These are phyloP conservation scores for Clunio marinus DNA, from an alignment of 2,888 invertebrate genomes.

Conservation along the genomic window DNA sequence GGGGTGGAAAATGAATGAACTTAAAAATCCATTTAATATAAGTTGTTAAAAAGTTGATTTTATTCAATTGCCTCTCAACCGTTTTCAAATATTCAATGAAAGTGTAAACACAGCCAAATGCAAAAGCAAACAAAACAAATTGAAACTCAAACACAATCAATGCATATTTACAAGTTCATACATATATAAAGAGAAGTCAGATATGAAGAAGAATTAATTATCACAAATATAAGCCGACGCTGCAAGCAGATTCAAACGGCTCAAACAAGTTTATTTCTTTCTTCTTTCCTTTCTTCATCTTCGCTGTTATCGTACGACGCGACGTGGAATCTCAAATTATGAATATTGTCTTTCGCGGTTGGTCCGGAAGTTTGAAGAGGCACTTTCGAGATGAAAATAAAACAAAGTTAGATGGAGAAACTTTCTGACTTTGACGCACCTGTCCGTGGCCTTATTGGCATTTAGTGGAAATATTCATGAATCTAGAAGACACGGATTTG, in stretches of 20 bases:
- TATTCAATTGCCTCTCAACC: too few species aligned
- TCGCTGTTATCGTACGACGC: background rate
- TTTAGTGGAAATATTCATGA: background rate
- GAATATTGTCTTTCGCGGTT: background rate
- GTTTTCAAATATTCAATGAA: too few species aligned
- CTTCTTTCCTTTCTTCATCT: background rate
- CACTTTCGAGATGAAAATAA: background rate
- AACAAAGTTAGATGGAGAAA: background rate
- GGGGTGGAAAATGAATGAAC: too few species aligned
- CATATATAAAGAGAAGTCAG: too few species aligned
- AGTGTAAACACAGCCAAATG: background rate
- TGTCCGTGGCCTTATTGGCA: slow-evolving; percentile 22
- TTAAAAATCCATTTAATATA: too few species aligned
- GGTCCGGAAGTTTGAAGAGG: background rate
- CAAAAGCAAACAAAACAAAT: slow-evolving; percentile 7
- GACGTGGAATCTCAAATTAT: background rate
- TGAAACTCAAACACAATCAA: background rate
- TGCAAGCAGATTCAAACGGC: background rate
- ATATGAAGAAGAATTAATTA: slow-evolving; percentile 26
- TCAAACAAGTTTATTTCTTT: slow-evolving; percentile 1
- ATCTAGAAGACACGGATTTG: slow-evolving; percentile 6
- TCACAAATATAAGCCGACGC: slow-evolving; percentile 8
- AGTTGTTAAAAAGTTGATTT: too few species aligned
- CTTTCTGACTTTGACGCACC: slow-evolving; percentile 7
- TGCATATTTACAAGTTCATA: background rate